Conservation (phyloP, 2,113 vertebrate species). For the Smithornis capensis region DNA sequence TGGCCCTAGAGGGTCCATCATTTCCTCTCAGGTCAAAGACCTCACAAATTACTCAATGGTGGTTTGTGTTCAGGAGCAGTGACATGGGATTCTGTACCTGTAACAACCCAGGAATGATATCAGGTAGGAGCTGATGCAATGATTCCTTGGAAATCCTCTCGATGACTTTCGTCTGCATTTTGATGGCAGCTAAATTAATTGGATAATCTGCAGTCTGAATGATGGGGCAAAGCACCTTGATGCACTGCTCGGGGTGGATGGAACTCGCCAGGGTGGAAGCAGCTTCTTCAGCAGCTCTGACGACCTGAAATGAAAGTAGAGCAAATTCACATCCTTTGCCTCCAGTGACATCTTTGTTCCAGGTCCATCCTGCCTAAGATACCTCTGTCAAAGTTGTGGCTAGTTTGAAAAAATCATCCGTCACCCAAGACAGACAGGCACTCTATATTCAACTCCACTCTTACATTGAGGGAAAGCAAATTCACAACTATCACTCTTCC, state of each 20-base stretch:
- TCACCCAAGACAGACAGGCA: neutral
- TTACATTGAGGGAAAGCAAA: neutral
- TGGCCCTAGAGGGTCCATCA: neutral
- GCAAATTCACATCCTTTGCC: neutral
- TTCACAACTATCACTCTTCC: neutral
- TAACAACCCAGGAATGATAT: slow-evolving; percentile 95
- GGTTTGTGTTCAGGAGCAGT: neutral
- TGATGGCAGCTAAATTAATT: slow-evolving; percentile 98
- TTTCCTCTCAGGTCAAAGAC: neutral
- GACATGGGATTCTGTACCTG: slow-evolving; percentile 78
- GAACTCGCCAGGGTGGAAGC: slow-evolving; percentile 92
- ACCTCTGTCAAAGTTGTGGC: neutral
- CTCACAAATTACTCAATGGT: neutral
- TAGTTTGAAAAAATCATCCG: neutral
- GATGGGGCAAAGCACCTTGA: slow-evolving; percentile 98
- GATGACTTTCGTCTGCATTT: slow-evolving; percentile 98
- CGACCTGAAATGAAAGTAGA: slow-evolving; percentile 80
- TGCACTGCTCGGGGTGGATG: slow-evolving; percentile 97
- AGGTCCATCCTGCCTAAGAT: neutral
- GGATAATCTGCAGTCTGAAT: slow-evolving; percentile 98
- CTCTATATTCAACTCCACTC: neutral
- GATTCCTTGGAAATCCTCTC: slow-evolving; percentile 94
- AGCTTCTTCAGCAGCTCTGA: slow-evolving; percentile 95
- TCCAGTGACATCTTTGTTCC: neutral
- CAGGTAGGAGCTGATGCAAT: slow-evolving; percentile 86